Conservation (phyloP, 2,113 vertebrate genomes). For the Chlorocebus sabaeus region DNA sequence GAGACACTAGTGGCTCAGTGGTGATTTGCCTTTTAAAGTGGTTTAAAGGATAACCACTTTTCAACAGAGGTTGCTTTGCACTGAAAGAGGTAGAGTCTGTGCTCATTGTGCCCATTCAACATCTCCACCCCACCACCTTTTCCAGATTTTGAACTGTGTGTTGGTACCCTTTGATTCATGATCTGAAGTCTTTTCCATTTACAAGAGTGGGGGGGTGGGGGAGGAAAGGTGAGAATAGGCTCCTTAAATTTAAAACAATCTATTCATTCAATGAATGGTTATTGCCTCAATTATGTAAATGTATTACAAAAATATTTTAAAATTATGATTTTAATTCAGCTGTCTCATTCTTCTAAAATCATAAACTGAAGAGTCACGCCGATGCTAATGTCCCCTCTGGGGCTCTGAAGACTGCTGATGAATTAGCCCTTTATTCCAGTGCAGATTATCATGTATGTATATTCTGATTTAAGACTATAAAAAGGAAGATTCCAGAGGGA, state of each 20-base stretch:
- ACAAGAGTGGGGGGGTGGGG: neutral
- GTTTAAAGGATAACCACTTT: neutral
- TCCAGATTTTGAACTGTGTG: neutral
- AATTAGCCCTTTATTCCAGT: neutral
- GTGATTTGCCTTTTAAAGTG: conserved; percentile 23
- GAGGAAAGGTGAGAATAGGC: neutral
- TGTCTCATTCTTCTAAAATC: conserved; percentile 22
- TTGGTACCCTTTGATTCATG: neutral
- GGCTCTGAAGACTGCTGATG: neutral
- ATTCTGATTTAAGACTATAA: neutral
- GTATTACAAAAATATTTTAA: neutral
- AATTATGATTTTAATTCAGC: neutral
- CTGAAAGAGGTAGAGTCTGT: neutral
- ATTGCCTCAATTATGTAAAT: neutral
- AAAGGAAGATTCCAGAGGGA: neutral
- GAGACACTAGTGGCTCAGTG: neutral
- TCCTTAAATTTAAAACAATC: neutral
- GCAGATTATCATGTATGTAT: neutral
- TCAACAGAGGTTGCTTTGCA: neutral
- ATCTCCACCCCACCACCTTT: neutral
- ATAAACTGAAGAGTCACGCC: neutral
- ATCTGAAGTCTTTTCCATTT: neutral
- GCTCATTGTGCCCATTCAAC: neutral
- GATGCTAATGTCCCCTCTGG: neutral
- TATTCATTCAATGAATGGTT: neutral